Base-by-base conservation (phyloP, 2,797 vertebrate species). In the Sitta carolinensis region DNA sequence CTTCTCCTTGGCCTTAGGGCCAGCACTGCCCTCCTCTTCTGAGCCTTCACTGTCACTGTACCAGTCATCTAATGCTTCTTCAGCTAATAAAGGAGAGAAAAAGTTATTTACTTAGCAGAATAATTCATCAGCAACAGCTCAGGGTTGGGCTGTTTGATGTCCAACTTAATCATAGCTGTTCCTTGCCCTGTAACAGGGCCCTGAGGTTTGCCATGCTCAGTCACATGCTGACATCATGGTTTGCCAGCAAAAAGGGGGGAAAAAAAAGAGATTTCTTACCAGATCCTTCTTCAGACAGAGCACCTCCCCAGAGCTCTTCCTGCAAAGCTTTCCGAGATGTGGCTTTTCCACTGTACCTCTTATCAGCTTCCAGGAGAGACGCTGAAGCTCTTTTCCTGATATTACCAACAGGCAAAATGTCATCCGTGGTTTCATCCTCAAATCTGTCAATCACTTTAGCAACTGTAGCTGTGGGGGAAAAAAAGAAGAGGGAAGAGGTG, bases 401-500 rank as follows among this genome's bases (percentile, higher is more conserved):
- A 21, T 87, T 95, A 45, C 99, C 98, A 81, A 97, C 87, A 2
- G 92, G 95, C 36, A 95, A 43, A 36, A 82, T 38, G 8, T 97
- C 98, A 55, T 97, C 98, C 22, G 97, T 96, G 21, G 96, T 97
- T 61, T 97, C 97, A 45, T 98, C 99, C 55, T 98, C 97, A 95
- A 99, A 99, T 38, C 73, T 97, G 51, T 99, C 99, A 62, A 98
- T 96, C 70, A 99, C 98, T 97, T 96, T 98, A 93, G 99, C 99
- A 97, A 98, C 98, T 11, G 99, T 99, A 58, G 97, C 98, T 98
- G 96, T 18, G 89, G 76, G 29, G 13, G 32, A 2, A 1, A 7
- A 20, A 18, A 34, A 40, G 47, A 8, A 16, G 16, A 2, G 7
- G 5, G 20, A 6, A 59, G 8, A 2, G 16, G 27, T 57, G 47